phyloP scores from a whole-genome alignment of 2,113 vertebrate genomes.

The Nothoprocta pentlandii region DNA sequence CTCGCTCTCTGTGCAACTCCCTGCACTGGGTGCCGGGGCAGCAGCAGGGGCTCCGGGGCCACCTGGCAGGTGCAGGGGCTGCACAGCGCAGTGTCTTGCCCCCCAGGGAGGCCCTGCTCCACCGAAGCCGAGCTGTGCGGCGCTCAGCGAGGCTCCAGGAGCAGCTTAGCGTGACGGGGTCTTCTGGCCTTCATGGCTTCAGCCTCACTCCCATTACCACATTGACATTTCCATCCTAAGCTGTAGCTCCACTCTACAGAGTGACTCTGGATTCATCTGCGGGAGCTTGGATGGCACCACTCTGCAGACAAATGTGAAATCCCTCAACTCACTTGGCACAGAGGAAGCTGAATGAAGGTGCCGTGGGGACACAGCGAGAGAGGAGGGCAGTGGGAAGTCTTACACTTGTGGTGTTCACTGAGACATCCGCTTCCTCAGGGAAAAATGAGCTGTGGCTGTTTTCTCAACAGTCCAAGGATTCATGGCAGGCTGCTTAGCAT shows the following conservation, averaged over 20 bases:
- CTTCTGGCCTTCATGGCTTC: background rate
- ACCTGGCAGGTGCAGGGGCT: background rate
- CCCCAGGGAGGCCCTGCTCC: background rate
- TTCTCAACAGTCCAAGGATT: background rate
- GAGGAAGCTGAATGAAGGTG: background rate
- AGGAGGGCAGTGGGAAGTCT: background rate
- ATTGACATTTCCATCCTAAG: background rate
- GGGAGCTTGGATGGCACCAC: background rate
- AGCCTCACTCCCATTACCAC: background rate
- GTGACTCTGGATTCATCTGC: background rate
- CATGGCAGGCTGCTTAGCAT: background rate
- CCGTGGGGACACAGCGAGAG: background rate
- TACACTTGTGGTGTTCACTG: background rate
- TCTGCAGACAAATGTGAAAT: background rate
- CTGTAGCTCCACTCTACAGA: background rate
- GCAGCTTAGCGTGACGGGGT: no score
- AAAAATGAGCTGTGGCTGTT: background rate
- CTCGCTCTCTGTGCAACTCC: slow-evolving; percentile 5
- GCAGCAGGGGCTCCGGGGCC: background rate
- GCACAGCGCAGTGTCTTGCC: background rate
- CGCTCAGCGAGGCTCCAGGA: background rate
- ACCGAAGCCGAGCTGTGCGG: background rate
- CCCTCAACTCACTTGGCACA: background rate
- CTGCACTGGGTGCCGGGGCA: slow-evolving; percentile 1
- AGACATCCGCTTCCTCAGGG: background rate